Conservation (phyloP, 30 jellyfish, hydroid and myxozoan species). For the Chrysaora quinquecirrha region DNA sequence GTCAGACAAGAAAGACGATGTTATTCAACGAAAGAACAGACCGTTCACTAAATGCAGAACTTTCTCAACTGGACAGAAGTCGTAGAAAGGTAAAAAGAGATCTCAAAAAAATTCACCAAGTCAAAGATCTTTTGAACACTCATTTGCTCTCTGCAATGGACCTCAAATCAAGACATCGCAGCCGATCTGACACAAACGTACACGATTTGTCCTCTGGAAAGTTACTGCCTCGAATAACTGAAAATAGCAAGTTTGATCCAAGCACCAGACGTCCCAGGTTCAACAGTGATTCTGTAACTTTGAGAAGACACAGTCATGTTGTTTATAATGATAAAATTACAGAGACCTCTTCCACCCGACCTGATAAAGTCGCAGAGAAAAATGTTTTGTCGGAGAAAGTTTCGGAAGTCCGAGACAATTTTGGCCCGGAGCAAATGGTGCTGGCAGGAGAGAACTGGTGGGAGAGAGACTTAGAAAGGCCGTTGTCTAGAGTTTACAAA, state of each 20-base stretch:
- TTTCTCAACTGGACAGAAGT: conserved; percentile 55
- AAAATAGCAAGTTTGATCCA: neutral
- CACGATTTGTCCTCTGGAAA: conserved; percentile 4
- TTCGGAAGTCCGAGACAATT: neutral
- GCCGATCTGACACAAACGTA: conserved; percentile 26
- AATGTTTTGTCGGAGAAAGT: neutral
- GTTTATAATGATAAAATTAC: neutral
- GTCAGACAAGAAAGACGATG: conserved; percentile 38
- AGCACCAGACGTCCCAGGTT: conserved; percentile 29
- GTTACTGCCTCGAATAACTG: neutral
- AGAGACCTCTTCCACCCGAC: too few relatives aligned
- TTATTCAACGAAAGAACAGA: conserved; percentile 68
- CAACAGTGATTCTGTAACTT: conserved; percentile 34
- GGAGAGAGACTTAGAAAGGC: neutral
- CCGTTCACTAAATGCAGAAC: conserved; percentile 46
- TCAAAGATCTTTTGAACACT: conserved; percentile 24
- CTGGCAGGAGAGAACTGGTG: neutral
- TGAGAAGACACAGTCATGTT: neutral
- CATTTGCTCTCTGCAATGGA: conserved; percentile 42
- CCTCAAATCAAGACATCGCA: neutral
- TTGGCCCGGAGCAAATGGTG: neutral
- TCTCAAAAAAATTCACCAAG: conserved; percentile 43
- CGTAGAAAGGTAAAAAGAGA: conserved; percentile 45
- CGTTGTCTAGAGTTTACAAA: neutral
- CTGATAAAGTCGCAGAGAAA: too few relatives aligned